Conservation (phyloP, 2,113 vertebrate species). For the Thunnus maccoyii region DNA sequence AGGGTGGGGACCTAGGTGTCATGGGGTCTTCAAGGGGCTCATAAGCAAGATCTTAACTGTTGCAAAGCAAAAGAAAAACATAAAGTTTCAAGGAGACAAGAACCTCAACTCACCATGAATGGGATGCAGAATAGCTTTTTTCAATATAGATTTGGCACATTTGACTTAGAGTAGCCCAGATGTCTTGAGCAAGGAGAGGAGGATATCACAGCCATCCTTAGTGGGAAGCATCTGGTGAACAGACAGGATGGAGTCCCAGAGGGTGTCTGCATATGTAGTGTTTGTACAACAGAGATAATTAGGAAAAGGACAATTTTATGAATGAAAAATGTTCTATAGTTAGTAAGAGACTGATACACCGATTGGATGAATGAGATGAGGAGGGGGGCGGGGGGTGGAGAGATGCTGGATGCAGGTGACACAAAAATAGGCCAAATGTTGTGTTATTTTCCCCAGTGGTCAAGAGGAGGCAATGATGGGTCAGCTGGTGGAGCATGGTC, state of each 20-base stretch:
- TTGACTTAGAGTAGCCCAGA: neutral
- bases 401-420: neutral
- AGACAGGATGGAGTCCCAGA: slow-evolving; percentile 14
- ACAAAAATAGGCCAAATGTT: neutral
- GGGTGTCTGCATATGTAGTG: slow-evolving; percentile 21
- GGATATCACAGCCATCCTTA: slow-evolving; percentile 14
- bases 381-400: too few relatives aligned
- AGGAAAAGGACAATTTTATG: neutral
- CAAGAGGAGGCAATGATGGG: slow-evolving; percentile 90
- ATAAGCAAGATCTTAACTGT: slow-evolving; percentile 25
- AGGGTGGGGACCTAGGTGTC: slow-evolving; percentile 7
- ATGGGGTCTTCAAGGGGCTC: neutral
- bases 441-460: slow-evolving; percentile 74
- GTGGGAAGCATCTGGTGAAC: slow-evolving; percentile 33
- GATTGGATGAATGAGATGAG: neutral
- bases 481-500: slow-evolving; percentile 87
- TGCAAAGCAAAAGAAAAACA: slow-evolving; percentile 25
- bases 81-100: slow-evolving; percentile 26
- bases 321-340: neutral
- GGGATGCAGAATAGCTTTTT: slow-evolving; percentile 17
- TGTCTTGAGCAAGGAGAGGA: slow-evolving; percentile 38
- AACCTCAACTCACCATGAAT: neutral
- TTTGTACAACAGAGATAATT: neutral
- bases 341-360: slow-evolving; percentile 3
- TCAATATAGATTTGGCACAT: slow-evolving; percentile 17